Evolutionary conservation across 2,113 vertebrate genomes (phyloP).

Genomic region (Azemiops feae): DNA sequence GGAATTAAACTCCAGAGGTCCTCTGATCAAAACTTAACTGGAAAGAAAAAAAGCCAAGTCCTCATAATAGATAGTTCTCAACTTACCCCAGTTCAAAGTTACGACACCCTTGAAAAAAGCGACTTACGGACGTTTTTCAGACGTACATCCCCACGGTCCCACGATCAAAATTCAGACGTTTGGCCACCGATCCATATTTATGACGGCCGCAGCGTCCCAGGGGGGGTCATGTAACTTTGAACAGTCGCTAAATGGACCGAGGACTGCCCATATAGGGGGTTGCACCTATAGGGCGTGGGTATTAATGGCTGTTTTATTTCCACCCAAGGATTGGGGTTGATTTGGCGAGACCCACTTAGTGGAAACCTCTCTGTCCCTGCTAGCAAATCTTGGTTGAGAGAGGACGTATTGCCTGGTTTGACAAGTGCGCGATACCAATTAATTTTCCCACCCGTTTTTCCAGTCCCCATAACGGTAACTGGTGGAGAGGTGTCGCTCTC

Average conservation of each 20-base stretch:
- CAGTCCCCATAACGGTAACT: slow-evolving; percentile 58
- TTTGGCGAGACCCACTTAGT: slow-evolving; percentile 27
- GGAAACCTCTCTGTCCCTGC: background rate
- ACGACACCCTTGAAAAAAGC: background rate
- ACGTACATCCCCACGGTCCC: no score
- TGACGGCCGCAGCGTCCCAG: no score
- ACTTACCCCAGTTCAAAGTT: background rate
- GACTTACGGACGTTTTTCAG: no score
- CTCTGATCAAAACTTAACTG: background rate
- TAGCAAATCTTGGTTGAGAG: slow-evolving; percentile 16
- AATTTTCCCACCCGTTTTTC: slow-evolving; percentile 51
- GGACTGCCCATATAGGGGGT: no score
- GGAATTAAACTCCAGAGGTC: background rate
- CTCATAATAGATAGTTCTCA: background rate
- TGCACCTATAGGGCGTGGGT: no score
- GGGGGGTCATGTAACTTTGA: no score
- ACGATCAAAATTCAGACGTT: no score
- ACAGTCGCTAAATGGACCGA: no score
- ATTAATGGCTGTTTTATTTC: background rate
- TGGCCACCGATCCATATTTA: no score
- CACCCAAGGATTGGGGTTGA: background rate
- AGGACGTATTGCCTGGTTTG: slow-evolving; percentile 30
- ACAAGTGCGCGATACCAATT: slow-evolving; percentile 23
- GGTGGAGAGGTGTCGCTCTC: slow-evolving; percentile 56
- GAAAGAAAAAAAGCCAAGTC: background rate